Evolutionary conservation across 1,140 invertebrate genomes (phyloP), one percentile per base, ranked within the genome.

Genomic region (Diplogasteroides magnus): DNA sequence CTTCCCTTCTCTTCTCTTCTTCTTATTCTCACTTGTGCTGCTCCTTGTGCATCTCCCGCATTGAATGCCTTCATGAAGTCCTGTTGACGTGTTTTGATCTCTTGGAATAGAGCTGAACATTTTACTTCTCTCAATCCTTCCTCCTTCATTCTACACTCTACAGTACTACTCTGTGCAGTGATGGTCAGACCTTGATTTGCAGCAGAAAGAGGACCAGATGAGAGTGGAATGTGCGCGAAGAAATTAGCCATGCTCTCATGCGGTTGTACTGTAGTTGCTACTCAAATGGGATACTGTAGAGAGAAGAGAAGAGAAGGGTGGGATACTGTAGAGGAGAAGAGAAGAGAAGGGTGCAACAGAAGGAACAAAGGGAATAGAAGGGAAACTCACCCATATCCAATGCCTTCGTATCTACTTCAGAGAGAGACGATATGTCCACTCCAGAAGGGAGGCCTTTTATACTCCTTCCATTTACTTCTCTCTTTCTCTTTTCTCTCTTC

Each of bases 51-150:
- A 64, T 81, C 71, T 14, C 81, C 79, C 26, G 79, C 81, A 37
- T 82, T 83, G 75, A 81, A 81, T 3, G 69, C 72, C 56, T 77
- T 79, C 79, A 79, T 78, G 64, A 81, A 82, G 19, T 83, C 81
- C 31, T 71, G 77, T 61, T 81, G 80, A 63, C 79, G 81, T 57
- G 57, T 62, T 37, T 82, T 81, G 75, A 81, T 82, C 74, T 83
- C 81, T 76, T 81, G 80, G 77, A 81, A 81, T 2, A 81, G 69
- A 58, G 80, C 81, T 81, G 57, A 74, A 81, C 72, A 29, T 28
- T 13, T 29, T 6, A 28, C 14, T 29, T 62, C 29, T 62, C 29
- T 62, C 25, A 27, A 26, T n/a, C 14, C 27, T 19, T 62, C 19
- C 13, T 11, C 61, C 61, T 28, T 29, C 31, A 37, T 19, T 19